A percentile compares a stretch with the other conserved stretches of the same genome.
Conservation (phyloP, 2,113 vertebrate species). For the Psettodes erumei region DNA sequence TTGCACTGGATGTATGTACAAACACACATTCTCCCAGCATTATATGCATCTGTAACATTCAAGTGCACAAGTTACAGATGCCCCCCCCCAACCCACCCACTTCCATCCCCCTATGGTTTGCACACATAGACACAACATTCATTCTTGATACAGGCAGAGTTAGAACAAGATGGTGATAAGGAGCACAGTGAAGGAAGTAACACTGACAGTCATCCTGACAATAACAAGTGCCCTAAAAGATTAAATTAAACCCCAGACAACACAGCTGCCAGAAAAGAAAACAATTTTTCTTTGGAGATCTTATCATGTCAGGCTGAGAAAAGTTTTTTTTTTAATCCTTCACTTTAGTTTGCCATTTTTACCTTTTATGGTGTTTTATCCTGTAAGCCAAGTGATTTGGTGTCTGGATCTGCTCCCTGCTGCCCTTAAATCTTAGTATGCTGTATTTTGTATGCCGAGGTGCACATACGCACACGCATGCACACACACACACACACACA, state of each 20-base stretch:
- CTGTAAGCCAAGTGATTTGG: slow-evolving; percentile 30
- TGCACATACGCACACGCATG: slow-evolving; percentile 16
- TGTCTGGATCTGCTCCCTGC: slow-evolving; percentile 47
- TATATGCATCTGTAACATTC: neutral
- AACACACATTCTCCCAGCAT: neutral
- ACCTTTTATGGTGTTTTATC: slow-evolving; percentile 74
- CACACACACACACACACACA: slow-evolving; percentile 24
- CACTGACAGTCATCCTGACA: slow-evolving; percentile 23
- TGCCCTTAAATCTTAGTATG: slow-evolving; percentile 55
- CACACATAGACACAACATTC: slow-evolving; percentile 60
- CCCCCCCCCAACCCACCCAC: neutral
- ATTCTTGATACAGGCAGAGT: slow-evolving; percentile 21
- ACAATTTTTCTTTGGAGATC: slow-evolving; percentile 42
- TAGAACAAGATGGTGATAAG: slow-evolving; percentile 37
- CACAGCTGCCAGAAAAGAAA: slow-evolving; percentile 32
- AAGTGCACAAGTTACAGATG: neutral
- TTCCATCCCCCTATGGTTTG: slow-evolving; percentile 9
- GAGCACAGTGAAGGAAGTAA: slow-evolving; percentile 14
- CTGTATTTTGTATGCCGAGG: slow-evolving; percentile 29
- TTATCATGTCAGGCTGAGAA: slow-evolving; percentile 48
- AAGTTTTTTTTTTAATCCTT: slow-evolving; percentile 5
- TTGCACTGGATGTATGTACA: slow-evolving; percentile 26
- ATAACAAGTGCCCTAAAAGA: slow-evolving; percentile 36
- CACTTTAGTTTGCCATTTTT: slow-evolving; percentile 51
- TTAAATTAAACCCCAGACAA: slow-evolving; percentile 34